Evolutionary conservation across 2,797 vertebrate genomes (phyloP).

Genomic region (Orestias chungarensis): DNA sequence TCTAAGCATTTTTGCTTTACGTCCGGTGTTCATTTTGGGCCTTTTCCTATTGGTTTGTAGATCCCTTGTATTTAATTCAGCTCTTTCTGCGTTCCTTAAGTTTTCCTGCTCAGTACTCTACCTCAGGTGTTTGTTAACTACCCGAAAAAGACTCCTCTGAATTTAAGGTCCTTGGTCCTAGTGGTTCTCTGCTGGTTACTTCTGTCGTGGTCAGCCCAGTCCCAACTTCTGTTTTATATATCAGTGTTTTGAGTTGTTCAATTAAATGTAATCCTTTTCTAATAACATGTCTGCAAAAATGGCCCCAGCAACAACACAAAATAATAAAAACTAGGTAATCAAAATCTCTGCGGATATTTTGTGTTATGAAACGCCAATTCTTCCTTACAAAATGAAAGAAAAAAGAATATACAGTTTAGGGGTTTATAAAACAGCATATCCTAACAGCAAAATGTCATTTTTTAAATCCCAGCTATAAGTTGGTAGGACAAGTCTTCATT

Average conservation of each 20-base stretch:
- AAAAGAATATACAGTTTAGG: neutral
- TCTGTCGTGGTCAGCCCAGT: too few relatives aligned
- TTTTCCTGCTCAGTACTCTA: neutral
- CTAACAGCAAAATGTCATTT: neutral
- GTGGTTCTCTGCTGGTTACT: neutral
- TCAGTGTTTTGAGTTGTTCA: too few relatives aligned
- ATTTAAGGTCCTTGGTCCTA: neutral
- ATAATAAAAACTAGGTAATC: neutral
- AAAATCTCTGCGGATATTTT: neutral
- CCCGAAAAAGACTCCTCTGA: too few relatives aligned
- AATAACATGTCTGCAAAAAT: neutral
- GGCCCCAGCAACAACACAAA: neutral
- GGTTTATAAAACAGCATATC: neutral
- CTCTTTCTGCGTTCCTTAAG: neutral
- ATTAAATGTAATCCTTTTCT: too few relatives aligned
- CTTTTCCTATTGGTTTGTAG: neutral
- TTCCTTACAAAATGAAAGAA: neutral
- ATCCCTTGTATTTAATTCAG: neutral
- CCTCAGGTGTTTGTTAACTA: neutral
- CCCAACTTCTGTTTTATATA: too few relatives aligned
- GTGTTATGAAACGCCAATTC: neutral
- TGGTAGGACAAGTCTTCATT: constrained; percentile 38
- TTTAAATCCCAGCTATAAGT: constrained; percentile 3
- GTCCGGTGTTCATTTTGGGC: neutral
- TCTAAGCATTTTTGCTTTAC: neutral